Percentiles rank a stretch among this genome's conserved stretches.
These are phyloP conservation scores for Rutilus rutilus DNA, from an alignment of 2,113 vertebrate genomes.

Conservation along the genomic window DNA sequence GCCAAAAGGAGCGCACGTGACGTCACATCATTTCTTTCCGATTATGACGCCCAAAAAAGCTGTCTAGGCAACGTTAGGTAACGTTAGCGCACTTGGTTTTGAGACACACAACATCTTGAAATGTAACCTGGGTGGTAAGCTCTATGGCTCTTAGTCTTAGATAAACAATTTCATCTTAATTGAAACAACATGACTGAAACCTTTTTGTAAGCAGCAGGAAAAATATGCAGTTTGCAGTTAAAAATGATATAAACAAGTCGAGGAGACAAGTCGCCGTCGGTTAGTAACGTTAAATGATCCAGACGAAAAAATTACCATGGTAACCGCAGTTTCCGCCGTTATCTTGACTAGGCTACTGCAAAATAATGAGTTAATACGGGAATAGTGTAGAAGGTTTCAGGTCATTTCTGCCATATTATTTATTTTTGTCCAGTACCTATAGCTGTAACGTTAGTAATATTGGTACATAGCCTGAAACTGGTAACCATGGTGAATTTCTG, in stretches of 20 bases:
- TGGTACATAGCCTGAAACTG: not conserved
- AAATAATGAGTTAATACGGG: not conserved
- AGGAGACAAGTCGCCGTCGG: not conserved
- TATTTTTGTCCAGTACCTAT: not conserved
- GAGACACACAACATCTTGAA: constrained; percentile 12
- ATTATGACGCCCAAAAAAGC: not conserved
- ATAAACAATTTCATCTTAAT: constrained; percentile 34
- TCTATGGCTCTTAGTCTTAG: constrained; percentile 35
- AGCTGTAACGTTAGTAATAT: not conserved
- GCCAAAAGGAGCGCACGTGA: constrained; percentile 14
- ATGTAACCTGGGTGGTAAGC: not conserved
- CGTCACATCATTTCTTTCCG: constrained; percentile 5
- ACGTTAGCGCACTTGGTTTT: not conserved
- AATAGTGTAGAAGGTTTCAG: not conserved
- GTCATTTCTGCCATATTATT: not conserved
- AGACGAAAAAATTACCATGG: constrained; percentile 18
- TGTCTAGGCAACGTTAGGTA: not conserved
- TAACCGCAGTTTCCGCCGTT: constrained; percentile 12
- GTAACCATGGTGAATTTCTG: constrained; percentile 25
- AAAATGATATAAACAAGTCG: not conserved
- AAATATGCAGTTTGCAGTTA: not conserved
- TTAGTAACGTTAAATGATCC: not conserved
- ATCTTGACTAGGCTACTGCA: not conserved
- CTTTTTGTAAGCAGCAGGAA: not conserved
- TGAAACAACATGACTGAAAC: constrained; percentile 26